phyloP scores from a whole-genome alignment of 2,888 invertebrate genomes.

The Odontocolon sp. region DNA sequence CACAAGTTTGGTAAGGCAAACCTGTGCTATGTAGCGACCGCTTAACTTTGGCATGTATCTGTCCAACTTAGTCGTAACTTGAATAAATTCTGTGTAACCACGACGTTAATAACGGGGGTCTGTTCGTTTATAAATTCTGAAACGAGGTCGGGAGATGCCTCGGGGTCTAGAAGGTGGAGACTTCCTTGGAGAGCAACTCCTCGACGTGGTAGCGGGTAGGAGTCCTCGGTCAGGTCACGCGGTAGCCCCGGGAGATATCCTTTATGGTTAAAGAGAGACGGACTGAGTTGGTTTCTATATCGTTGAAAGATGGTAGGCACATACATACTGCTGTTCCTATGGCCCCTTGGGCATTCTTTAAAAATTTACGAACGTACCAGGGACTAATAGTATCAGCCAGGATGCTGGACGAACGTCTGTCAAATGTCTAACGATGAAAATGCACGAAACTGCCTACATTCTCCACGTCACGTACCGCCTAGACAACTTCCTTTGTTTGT shows the following conservation, averaged over 20 bases:
- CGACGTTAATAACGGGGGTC: slow-evolving; percentile 49
- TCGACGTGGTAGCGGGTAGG: slow-evolving; percentile 30
- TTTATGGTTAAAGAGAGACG: slow-evolving; percentile 29
- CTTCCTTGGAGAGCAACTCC: slow-evolving; percentile 63
- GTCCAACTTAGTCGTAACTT: slow-evolving; percentile 57
- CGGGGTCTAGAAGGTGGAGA: slow-evolving; percentile 47
- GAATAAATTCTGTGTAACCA: slow-evolving; percentile 54
- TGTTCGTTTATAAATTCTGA: slow-evolving; percentile 53
- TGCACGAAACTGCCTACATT: slow-evolving; percentile 41
- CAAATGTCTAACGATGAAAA: slow-evolving; percentile 52
- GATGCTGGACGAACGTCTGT: slow-evolving; percentile 47
- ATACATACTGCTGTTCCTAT: slow-evolving; percentile 27
- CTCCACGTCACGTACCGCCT: slow-evolving; percentile 2
- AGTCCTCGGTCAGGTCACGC: slow-evolving; percentile 50
- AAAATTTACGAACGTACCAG: slow-evolving; percentile 51
- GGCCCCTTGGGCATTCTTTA: slow-evolving; percentile 52
- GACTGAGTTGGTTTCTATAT: not conserved
- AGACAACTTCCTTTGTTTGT: not conserved
- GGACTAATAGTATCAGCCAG: slow-evolving; percentile 47
- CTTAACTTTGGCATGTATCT: slow-evolving; percentile 48
- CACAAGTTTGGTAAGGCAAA: not conserved
- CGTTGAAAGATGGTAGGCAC: slow-evolving; percentile 6
- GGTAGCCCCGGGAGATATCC: slow-evolving; percentile 52
- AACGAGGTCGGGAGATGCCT: slow-evolving; percentile 58
- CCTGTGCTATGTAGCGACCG: not conserved